Base-by-base conservation (phyloP, 1,140 invertebrate genomes). In the Muscidifurax raptorellus region DNA sequence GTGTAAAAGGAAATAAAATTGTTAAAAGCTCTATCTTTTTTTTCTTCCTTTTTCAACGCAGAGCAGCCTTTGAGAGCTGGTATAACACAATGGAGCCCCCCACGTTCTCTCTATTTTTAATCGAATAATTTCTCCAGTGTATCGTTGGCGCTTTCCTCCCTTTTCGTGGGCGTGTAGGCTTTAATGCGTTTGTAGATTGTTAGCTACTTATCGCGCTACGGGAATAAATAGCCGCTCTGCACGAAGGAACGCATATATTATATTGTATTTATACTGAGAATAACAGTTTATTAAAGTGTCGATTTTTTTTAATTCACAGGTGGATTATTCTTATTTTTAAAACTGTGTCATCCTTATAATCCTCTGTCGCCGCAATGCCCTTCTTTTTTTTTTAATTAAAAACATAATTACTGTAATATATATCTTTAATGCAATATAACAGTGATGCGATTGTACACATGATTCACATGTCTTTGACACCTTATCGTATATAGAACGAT, bases 231-330 rank as follows among this genome's bases (percentile, higher is more conserved):
- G 25, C 64, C n/a, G 64, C 64, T n/a, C n/a, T 6, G 64, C 69
- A 18, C 12, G 69, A 30, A 30, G 22, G 71, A 36, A 18, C 71
- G 18, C 52, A 59, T 40, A 40, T n/a, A 47, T 1, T 47, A 22
- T 64, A 66, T 30, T 80, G 59, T 69, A 80, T 79, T 79, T 80
- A 44, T 80, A 64, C 64, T 2, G 9, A 30, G 12, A 25, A 64
- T 28, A 3, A 78, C 4, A 25, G 27, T 67, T 69, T 69, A 44
- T 80, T 67, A 80, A 80, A 80, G 25, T 79, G 27, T 66, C 12
- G 30, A 79, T 64, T 78, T 64, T 28, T 64, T 32, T 59, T 30
- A 78, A 40, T 15, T 59, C 3, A 40, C 7, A 78, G 22, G 6
- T 78, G 4, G 15, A 12, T 64, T 78, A 64, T 59, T 78, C 1